A percentile compares a stretch with the other conserved stretches of the same genome.
phyloP scores from a whole-genome alignment of 2,888 invertebrate genomes.

The Sisyra terminalis region DNA sequence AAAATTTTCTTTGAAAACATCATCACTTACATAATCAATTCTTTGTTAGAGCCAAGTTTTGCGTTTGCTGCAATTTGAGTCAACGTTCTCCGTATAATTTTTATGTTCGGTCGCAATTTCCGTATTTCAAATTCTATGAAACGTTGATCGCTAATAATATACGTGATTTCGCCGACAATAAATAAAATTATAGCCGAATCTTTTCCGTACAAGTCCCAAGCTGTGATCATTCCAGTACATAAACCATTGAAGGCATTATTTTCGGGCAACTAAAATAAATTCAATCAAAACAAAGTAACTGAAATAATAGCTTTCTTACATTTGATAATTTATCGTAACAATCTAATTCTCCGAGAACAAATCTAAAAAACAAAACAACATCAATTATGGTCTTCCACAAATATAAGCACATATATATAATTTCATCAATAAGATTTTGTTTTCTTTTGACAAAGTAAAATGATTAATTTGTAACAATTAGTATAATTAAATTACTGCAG shows the following conservation, averaged over 20 bases:
- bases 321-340: conserved; percentile 46
- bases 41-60: conserved; percentile 42
- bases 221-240: conserved; percentile 65
- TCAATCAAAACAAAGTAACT: background rate
- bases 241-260: conserved; percentile 69
- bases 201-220: conserved; percentile 69
- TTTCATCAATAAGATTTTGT: too few relatives aligned
- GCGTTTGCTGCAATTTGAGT: conserved; percentile 49
- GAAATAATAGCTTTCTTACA: conserved; percentile 33
- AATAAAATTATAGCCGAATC: conserved; percentile 63
- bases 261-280: conserved; percentile 52
- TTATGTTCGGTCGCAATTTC: conserved; percentile 50
- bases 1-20: conserved; percentile 1
- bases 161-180: conserved; percentile 73
- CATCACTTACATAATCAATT: conserved; percentile 57
- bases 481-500: too few relatives aligned
- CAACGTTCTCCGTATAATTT: conserved; percentile 59
- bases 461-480: too few relatives aligned
- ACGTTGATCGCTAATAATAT: conserved; percentile 90
- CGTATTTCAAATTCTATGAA: conserved; percentile 82
- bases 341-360: conserved; percentile 54
- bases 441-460: too few relatives aligned
- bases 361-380: conserved; percentile 35
- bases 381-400: conserved; percentile 20
- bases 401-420: too few relatives aligned